Conservation (phyloP, 2,888 invertebrate genomes). For the Synanthedon vespiformis region DNA sequence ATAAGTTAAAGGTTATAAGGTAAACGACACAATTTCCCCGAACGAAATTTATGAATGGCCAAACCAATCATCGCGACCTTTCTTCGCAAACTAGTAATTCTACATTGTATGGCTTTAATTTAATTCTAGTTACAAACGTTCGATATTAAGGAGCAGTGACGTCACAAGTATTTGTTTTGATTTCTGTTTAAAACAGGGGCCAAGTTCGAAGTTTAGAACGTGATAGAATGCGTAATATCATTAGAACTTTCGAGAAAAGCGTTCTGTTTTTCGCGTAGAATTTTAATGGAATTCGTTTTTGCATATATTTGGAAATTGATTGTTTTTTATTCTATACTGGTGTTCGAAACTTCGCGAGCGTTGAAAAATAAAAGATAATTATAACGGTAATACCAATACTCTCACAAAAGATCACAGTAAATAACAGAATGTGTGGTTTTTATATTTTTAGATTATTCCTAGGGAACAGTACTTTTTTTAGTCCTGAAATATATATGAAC, state of each 20-base stretch:
- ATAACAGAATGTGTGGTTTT: too few relatives aligned
- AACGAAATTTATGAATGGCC: not conserved
- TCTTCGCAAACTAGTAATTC: not conserved
- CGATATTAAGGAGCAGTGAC: not conserved
- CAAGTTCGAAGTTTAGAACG: slow-evolving; percentile 2
- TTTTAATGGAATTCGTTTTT: not conserved
- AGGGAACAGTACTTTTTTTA: too few relatives aligned
- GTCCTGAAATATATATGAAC: too few relatives aligned
- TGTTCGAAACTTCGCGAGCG: too few relatives aligned
- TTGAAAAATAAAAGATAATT: too few relatives aligned
- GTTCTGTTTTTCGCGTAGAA: slow-evolving; percentile 1
- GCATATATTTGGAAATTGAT: not conserved
- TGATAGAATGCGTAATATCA: slow-evolving; percentile 1
- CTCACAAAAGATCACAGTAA: too few relatives aligned
- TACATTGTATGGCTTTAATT: not conserved
- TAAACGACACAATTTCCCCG: too few relatives aligned
- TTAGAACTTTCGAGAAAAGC: slow-evolving; percentile 4
- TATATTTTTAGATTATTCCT: too few relatives aligned
- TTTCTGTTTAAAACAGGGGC: slow-evolving; percentile 3
- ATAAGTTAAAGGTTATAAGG: too few relatives aligned
- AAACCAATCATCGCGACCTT: not conserved
- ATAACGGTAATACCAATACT: too few relatives aligned
- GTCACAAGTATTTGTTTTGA: not conserved
- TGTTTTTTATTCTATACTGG: too few relatives aligned
- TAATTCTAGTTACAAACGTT: not conserved